Evolutionary conservation across 2,113 vertebrate genomes (phyloP).

Genomic region (Phrynocephalus versicolor): DNA sequence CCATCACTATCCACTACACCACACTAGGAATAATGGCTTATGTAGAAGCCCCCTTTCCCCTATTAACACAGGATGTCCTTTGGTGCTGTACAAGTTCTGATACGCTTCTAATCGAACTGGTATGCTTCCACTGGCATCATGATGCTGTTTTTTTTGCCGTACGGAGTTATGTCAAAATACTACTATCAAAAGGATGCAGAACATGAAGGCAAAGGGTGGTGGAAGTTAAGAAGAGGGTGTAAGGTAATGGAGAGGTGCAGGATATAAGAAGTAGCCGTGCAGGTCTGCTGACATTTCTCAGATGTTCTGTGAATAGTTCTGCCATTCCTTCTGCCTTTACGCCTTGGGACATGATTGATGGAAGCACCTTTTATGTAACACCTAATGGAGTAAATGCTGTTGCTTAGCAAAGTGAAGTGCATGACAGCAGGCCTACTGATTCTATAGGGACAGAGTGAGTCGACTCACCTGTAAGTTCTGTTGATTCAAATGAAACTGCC

Average conservation of each 20-base stretch:
- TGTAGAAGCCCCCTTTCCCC: background rate
- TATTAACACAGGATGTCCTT: background rate
- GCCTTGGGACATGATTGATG: background rate
- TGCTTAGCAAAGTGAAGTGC: too few relatives aligned
- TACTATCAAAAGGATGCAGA: background rate
- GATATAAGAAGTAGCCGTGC: background rate
- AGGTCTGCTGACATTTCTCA: background rate
- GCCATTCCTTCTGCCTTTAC: background rate
- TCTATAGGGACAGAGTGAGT: too few relatives aligned
- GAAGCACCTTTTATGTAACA: background rate
- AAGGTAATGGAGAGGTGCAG: too few relatives aligned
- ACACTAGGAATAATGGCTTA: too few relatives aligned
- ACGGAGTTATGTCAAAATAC: background rate
- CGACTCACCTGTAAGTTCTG: too few relatives aligned
- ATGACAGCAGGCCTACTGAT: too few relatives aligned
- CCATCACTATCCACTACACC: too few relatives aligned
- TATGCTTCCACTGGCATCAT: background rate
- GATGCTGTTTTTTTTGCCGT: background rate
- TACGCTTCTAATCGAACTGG: background rate
- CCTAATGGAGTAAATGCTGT: background rate
- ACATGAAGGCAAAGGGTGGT: background rate
- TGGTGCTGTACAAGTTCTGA: background rate
- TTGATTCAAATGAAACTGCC: too few relatives aligned
- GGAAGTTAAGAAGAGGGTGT: background rate
- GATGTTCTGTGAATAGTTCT: background rate